A percentile compares a stretch with the other conserved stretches of the same genome.
phyloP scores from a whole-genome alignment of 1,140 invertebrate species.

The Bicyclus anynana region DNA sequence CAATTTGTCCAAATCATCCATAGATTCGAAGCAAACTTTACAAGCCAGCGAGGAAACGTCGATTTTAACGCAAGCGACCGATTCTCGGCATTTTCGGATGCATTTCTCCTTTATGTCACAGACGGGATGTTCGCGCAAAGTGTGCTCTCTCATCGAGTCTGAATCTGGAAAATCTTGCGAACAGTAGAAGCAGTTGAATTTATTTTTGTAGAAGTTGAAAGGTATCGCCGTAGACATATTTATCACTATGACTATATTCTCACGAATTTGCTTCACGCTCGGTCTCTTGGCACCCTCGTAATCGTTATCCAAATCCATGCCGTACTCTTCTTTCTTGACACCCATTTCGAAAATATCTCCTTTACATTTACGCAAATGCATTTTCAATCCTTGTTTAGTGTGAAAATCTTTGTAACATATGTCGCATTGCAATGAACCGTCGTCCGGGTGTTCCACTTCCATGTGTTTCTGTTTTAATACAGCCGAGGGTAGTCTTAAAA shows the following conservation, averaged over 20 bases:
- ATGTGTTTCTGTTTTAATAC: conserved; percentile 63
- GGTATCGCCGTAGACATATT: conserved; percentile 69
- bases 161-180: conserved; percentile 65
- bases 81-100: conserved; percentile 59
- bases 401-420: conserved; percentile 64
- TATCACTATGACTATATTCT: conserved; percentile 61
- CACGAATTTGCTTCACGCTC: conserved; percentile 60
- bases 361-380: conserved; percentile 63
- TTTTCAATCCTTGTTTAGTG: conserved; percentile 60
- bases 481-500: conserved; percentile 56
- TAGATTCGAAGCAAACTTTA: conserved; percentile 58
- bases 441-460: conserved; percentile 59
- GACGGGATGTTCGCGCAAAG: conserved; percentile 50
- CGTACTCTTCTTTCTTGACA: conserved; percentile 51
- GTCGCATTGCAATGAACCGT: conserved; percentile 56
- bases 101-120: conserved; percentile 61
- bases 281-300: conserved; percentile 49
- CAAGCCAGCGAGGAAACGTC: conserved; percentile 58
- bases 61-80: conserved; percentile 63
- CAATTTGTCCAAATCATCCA: conserved; percentile 47
- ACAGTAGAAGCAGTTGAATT: conserved; percentile 69
- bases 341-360: conserved; percentile 35
- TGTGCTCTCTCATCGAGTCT: conserved; percentile 58
- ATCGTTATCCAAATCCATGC: conserved; percentile 48
- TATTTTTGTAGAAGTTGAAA: conserved; percentile 69